Evolutionary conservation across 1,140 invertebrate genomes (phyloP).

Genomic region (Acromyrmex charruanus): DNA sequence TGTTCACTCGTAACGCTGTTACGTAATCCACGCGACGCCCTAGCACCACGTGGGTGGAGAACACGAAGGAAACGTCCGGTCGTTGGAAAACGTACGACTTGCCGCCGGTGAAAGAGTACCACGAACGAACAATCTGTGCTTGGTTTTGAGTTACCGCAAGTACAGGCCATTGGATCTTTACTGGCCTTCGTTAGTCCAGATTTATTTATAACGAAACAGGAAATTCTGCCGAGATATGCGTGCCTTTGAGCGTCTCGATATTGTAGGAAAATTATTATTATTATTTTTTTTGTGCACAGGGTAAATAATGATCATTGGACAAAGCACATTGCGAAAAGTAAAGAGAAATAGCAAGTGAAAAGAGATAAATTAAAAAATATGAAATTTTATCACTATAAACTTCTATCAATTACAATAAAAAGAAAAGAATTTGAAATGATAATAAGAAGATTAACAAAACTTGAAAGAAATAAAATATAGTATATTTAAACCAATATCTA

Average conservation of each 20-base stretch:
- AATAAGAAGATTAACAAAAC: background rate
- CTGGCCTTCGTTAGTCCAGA: conserved; percentile 48
- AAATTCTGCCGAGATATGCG: conserved; percentile 52
- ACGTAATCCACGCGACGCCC: conserved; percentile 66
- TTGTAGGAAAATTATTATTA: conserved; percentile 21
- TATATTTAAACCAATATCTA: background rate
- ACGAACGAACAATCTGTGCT: conserved; percentile 50
- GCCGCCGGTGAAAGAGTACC: conserved; percentile 63
- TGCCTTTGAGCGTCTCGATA: conserved; percentile 39
- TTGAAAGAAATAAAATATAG: background rate
- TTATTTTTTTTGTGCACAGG: background rate
- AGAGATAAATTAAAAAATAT: background rate
- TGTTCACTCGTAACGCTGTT: conserved; percentile 44
- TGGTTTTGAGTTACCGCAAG: conserved; percentile 70
- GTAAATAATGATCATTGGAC: background rate
- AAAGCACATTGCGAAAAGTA: background rate
- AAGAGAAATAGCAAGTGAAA: background rate
- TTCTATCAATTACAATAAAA: background rate
- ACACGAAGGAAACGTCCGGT: conserved; percentile 74
- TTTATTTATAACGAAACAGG: conserved; percentile 60
- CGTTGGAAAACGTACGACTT: conserved; percentile 66
- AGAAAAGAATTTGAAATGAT: background rate
- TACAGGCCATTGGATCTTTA: conserved; percentile 38
- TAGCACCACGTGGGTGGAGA: conserved; percentile 72
- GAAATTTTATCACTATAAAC: background rate